phyloP scores from a whole-genome alignment of 35 echinoderm and acorn worm species.

The Diadema setosum region DNA sequence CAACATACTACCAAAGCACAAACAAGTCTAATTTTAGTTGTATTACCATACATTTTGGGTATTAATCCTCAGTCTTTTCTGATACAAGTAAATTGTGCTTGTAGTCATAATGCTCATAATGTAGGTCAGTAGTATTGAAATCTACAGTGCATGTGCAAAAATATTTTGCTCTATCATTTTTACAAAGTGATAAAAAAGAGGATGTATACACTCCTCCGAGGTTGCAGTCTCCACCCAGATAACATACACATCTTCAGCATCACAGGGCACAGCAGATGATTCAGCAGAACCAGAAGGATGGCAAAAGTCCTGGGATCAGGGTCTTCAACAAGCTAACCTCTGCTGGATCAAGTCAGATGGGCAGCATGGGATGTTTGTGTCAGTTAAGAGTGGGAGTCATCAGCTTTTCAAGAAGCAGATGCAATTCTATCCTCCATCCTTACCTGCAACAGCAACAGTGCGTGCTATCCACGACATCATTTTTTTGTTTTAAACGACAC shows the following conservation, averaged over 20 bases:
- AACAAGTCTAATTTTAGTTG: no score
- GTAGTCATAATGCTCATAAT: no score
- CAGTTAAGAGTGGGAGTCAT: background rate
- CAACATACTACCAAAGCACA: no score
- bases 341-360: slow-evolving; percentile 58
- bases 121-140: no score
- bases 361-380: slow-evolving; percentile 38
- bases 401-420: slow-evolving; percentile 36
- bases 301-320: slow-evolving; percentile 33
- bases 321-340: slow-evolving; percentile 22
- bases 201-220: background rate
- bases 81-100: no score
- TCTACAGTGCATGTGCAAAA: no score
- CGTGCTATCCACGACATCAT: slow-evolving; percentile 13
- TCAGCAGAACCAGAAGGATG: slow-evolving; percentile 23
- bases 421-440: slow-evolving; percentile 34
- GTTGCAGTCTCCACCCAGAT: slow-evolving; percentile 16
- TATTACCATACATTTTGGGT: no score
- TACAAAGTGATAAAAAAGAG: no score
- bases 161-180: no score
- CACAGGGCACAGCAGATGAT: background rate
- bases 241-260: background rate
- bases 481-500: slow-evolving; percentile 44
- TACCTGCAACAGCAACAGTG: background rate
- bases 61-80: no score